phyloP scores from a whole-genome alignment of 2,888 invertebrate genomes.

The Drosophila hamatofila region DNA sequence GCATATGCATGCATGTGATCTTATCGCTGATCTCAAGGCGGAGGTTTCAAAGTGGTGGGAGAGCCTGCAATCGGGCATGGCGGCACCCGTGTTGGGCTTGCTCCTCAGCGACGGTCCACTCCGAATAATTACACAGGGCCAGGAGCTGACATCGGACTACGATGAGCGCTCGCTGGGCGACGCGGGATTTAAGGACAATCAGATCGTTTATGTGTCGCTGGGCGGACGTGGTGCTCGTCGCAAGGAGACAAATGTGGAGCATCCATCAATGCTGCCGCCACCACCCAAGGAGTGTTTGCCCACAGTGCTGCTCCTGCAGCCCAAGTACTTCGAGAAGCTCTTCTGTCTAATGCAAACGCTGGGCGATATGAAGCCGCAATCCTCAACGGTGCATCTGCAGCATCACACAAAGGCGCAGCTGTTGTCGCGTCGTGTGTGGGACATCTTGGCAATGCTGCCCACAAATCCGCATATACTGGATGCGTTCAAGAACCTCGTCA shows the following conservation, averaged over 20 bases:
- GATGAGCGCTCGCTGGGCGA: slow-evolving; percentile 96
- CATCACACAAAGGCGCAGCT: slow-evolving; percentile 95
- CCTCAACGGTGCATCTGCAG: slow-evolving; percentile 86
- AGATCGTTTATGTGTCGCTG: slow-evolving; percentile 96
- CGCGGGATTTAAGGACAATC: slow-evolving; percentile 97
- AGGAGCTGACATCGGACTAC: slow-evolving; percentile 95
- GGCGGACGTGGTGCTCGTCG: slow-evolving; percentile 89
- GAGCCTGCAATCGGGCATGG: slow-evolving; percentile 85
- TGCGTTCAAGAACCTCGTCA: slow-evolving; percentile 90
- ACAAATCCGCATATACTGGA: slow-evolving; percentile 94
- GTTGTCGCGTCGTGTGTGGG: slow-evolving; percentile 96
- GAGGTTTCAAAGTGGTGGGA: slow-evolving; percentile 99
- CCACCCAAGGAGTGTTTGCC: slow-evolving; percentile 94
- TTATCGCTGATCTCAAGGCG: slow-evolving; percentile 95
- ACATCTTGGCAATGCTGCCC: slow-evolving; percentile 95
- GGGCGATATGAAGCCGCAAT: slow-evolving; percentile 93
- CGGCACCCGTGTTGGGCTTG: slow-evolving; percentile 88
- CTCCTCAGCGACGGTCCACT: slow-evolving; percentile 93
- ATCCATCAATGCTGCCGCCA: slow-evolving; percentile 94
- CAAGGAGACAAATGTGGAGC: slow-evolving; percentile 87
- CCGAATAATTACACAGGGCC: slow-evolving; percentile 96
- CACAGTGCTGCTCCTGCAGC: slow-evolving; percentile 92
- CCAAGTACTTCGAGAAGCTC: slow-evolving; percentile 95
- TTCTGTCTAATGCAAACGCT: slow-evolving; percentile 96
- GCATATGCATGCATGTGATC: slow-evolving; percentile 93